These are phyloP conservation scores for Rhyacophila evoluta DNA, from an alignment of 2,888 invertebrate genomes.

Conservation along the genomic window DNA sequence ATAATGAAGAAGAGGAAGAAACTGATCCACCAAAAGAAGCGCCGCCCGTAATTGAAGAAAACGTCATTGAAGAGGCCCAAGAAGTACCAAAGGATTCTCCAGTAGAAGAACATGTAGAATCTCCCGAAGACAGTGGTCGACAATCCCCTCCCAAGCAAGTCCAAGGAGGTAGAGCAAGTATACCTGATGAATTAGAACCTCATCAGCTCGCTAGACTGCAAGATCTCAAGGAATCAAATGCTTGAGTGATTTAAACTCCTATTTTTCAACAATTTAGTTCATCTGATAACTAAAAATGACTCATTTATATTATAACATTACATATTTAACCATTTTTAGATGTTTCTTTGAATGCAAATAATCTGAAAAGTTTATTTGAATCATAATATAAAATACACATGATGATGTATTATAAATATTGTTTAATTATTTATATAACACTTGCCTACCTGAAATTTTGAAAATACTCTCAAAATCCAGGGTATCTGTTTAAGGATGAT, in stretches of 20 bases:
- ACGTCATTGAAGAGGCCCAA: constrained; percentile 55
- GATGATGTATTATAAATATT: background rate
- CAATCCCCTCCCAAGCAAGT: constrained; percentile 73
- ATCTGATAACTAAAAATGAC: background rate
- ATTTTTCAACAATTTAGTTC: background rate
- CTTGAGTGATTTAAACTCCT: constrained; percentile 68
- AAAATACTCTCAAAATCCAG: background rate
- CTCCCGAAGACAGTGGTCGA: constrained; percentile 67
- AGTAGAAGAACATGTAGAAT: constrained; percentile 73
- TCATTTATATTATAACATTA: background rate
- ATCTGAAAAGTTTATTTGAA: background rate
- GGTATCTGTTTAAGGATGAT: background rate
- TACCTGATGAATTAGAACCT: constrained; percentile 90
- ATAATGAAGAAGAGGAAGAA: constrained; percentile 59
- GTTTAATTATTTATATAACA: background rate
- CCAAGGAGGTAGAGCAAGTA: constrained; percentile 83
- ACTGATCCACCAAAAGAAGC: constrained; percentile 56
- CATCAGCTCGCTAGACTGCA: constrained; percentile 89
- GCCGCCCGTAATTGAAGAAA: constrained; percentile 34
- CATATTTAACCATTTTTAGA: background rate
- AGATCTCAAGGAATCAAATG: constrained; percentile 91
- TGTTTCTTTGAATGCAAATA: background rate
- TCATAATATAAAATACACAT: background rate
- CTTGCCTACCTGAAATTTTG: background rate
- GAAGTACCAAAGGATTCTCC: constrained; percentile 60